phyloP scores from a whole-genome alignment of 2,113 vertebrate species.

The Rhynchomys soricoides region DNA sequence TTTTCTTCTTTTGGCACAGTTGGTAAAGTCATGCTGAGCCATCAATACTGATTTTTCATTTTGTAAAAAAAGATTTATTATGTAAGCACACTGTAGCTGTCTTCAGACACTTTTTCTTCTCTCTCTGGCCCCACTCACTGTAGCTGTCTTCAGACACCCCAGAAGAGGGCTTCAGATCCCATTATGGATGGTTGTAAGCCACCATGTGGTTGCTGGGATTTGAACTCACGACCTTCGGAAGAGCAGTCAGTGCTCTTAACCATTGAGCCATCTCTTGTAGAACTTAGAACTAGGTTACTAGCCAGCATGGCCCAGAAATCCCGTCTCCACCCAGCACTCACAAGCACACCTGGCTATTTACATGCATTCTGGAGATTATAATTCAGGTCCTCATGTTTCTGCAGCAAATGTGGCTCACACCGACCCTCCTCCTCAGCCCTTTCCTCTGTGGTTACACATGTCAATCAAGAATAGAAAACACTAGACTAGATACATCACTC shows the following conservation, averaged over 20 bases:
- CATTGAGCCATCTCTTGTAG: not conserved
- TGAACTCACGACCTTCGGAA: no score
- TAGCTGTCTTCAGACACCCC: no score
- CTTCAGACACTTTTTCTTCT: no score
- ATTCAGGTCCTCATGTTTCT: no score
- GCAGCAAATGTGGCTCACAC: not conserved
- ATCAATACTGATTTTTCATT: constrained; percentile 2
- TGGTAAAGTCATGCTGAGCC: not conserved
- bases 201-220: no score
- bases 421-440: accelerated
- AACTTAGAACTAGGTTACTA: not conserved
- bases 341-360: not conserved
- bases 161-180: no score
- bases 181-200: no score
- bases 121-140: no score
- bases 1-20: not conserved
- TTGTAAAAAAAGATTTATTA: no score
- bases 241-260: no score
- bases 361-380: not conserved
- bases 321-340: not conserved
- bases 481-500: no score
- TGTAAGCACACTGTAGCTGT: no score
- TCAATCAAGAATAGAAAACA: constrained; percentile 27
- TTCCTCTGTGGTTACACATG: not conserved
- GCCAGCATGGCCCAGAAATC: not conserved